A percentile compares a stretch with the other conserved stretches of the same genome.
Conservation (phyloP, 2,888 invertebrate genomes). For the Crepidodera aurea region DNA sequence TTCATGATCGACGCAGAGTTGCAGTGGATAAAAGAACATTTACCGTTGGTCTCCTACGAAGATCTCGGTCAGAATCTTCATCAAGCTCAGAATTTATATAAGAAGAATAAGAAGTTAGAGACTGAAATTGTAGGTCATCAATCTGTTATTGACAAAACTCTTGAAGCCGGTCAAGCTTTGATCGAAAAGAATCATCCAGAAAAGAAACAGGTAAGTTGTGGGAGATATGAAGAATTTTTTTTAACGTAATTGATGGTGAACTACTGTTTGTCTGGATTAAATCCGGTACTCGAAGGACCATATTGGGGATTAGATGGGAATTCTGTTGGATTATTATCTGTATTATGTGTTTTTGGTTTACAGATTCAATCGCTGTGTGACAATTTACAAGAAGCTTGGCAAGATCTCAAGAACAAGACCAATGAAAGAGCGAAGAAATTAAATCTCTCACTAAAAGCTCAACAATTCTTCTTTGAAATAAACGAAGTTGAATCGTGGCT, state of each 20-base stretch:
- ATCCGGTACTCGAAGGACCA: too few species aligned
- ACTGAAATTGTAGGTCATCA: constrained; percentile 89
- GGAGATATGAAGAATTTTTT: not conserved
- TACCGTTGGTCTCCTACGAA: constrained; percentile 80
- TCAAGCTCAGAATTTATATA: constrained; percentile 89
- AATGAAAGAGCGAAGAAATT: constrained; percentile 77
- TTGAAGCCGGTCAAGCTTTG: constrained; percentile 79
- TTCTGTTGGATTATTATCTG: too few species aligned
- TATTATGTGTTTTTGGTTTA: too few species aligned
- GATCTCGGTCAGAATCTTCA: constrained; percentile 85
- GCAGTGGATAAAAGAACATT: constrained; percentile 94
- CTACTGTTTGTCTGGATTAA: too few species aligned
- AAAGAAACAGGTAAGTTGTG: constrained; percentile 71
- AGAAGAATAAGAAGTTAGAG: constrained; percentile 93
- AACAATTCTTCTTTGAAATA: constrained; percentile 91
- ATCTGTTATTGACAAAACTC: constrained; percentile 82
- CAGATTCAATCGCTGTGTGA: constrained; percentile 79
- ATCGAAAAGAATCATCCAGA: constrained; percentile 83
- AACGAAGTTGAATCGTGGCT: constrained; percentile 94
- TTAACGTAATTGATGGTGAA: not conserved
- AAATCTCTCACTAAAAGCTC: constrained; percentile 86
- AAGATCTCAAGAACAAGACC: constrained; percentile 74
- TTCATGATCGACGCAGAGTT: constrained; percentile 92
- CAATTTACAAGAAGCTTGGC: constrained; percentile 77
- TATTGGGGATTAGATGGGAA: too few species aligned